phyloP scores from a whole-genome alignment of 2,113 vertebrate genomes.

The Phasianus colchicus region DNA sequence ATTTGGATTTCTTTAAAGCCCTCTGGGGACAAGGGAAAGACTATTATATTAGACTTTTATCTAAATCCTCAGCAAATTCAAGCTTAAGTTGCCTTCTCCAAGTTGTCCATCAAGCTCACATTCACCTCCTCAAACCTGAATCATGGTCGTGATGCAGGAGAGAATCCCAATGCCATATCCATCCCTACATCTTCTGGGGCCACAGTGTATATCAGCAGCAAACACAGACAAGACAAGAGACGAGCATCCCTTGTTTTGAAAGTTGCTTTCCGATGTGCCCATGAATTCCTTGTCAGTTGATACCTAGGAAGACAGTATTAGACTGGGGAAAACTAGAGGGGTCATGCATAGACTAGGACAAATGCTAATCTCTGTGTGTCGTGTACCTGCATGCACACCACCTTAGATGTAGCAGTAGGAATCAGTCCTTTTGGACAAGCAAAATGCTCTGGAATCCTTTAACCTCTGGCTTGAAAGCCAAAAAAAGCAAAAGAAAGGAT shows the following conservation, averaged over 20 bases:
- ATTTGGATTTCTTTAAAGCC: neutral
- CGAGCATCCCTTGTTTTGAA: neutral
- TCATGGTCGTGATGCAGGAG: neutral
- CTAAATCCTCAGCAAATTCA: neutral
- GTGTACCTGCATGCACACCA: rapidly evolving
- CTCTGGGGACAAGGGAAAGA: neutral
- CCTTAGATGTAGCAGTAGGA: neutral
- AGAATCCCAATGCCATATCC: neutral
- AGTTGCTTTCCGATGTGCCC: rapidly evolving
- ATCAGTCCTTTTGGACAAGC: neutral
- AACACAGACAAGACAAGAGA: neutral
- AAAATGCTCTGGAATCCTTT: neutral
- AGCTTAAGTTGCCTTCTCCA: neutral
- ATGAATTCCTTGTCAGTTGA: neutral
- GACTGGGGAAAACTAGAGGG: neutral
- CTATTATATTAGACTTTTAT: neutral
- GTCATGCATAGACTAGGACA: neutral
- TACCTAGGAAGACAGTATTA: neutral
- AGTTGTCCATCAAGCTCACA: neutral
- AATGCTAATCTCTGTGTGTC: neutral
- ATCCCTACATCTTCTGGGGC: neutral
- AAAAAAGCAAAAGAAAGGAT: neutral
- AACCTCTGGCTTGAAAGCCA: neutral
- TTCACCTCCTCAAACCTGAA: neutral
- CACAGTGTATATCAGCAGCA: neutral